Conservation (phyloP, 2,888 invertebrate species). For the Drosophila mimica region DNA sequence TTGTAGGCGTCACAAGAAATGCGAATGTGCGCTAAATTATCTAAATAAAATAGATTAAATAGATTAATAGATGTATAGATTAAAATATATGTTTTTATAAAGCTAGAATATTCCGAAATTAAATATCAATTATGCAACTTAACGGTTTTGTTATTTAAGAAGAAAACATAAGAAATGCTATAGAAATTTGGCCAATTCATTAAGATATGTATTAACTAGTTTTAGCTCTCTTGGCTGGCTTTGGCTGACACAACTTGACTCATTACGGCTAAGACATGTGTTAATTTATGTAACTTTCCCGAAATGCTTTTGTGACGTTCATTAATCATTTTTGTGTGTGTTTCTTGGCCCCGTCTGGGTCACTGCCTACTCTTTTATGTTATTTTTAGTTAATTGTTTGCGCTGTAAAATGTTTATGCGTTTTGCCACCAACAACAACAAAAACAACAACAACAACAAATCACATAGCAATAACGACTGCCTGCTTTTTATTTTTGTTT, state of each 20-base stretch:
- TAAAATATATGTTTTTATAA: not conserved
- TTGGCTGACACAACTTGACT: constrained; percentile 47
- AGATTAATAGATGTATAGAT: not conserved
- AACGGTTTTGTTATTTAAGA: too few species aligned
- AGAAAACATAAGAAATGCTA: not conserved
- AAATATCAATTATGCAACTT: constrained; percentile 2
- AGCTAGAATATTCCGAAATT: not conserved
- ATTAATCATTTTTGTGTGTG: constrained; percentile 72
- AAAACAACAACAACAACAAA: constrained; percentile 16
- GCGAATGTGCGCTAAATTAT: too few species aligned
- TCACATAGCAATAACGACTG: constrained; percentile 51
- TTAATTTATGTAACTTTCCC: constrained; percentile 82
- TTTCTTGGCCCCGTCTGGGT: constrained; percentile 37
- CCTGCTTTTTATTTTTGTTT: constrained; percentile 26
- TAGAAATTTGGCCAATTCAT: constrained; percentile 28
- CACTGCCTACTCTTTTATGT: constrained; percentile 75
- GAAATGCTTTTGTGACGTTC: constrained; percentile 66
- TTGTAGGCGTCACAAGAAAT: too few species aligned
- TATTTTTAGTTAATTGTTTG: constrained; percentile 81
- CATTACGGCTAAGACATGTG: constrained; percentile 77
- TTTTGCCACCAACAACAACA: constrained; percentile 58
- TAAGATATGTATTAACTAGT: constrained; percentile 39
- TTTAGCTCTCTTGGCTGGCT: constrained; percentile 27
- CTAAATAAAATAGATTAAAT: too few species aligned
- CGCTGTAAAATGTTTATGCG: constrained; percentile 80